Base-by-base conservation (phyloP, 2,888 invertebrate genomes). In the Neoscelio sp. region DNA sequence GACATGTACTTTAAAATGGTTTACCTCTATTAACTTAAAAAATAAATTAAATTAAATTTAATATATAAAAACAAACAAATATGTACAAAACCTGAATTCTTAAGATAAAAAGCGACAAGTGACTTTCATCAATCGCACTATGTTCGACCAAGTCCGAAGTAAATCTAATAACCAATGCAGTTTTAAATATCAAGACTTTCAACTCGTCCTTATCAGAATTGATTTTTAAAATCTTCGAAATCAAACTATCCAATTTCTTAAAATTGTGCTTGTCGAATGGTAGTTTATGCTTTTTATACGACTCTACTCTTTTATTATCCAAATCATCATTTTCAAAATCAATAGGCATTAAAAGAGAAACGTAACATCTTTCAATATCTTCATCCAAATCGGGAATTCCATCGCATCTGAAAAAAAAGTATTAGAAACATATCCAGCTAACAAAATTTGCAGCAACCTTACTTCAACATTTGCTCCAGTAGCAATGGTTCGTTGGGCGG, bases 361-460 rank as follows among this genome's bases (percentile, higher is more conserved):
- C 74, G 20, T 85, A 79, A 48, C 83, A 87, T 35, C 65, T 68
- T 52, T 87, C 86, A 18, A 88, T 83, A 26, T 85, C 73, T 28
- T 83, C 64, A 10, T 77, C 42, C 33, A 30, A 67, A 46, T 81
- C 54, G 0, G 20, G 10, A 15, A 82, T 65, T 10, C 60, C 64
- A 58, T 82, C 58, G 33, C 74, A 35, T 6, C 68, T 68, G 26
- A 35, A 68, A 38, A 48, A 28, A 5, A 26, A 46, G n/a, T n/a
- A n/a, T n/a, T n/a, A n/a, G n/a, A n/a, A n/a, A n/a, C n/a, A n/a
- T n/a, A n/a, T n/a, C n/a, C n/a, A n/a, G n/a, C n/a, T n/a, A n/a
- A n/a, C n/a, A n/a, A n/a, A n/a, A n/a, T n/a, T n/a, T n/a, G n/a
- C n/a, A n/a, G n/a, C n/a, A n/a, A n/a, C n/a, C 28, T 44, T 33